Evolutionary conservation across 2,797 vertebrate species (phyloP).

Genomic region (Coilia nasus): DNA sequence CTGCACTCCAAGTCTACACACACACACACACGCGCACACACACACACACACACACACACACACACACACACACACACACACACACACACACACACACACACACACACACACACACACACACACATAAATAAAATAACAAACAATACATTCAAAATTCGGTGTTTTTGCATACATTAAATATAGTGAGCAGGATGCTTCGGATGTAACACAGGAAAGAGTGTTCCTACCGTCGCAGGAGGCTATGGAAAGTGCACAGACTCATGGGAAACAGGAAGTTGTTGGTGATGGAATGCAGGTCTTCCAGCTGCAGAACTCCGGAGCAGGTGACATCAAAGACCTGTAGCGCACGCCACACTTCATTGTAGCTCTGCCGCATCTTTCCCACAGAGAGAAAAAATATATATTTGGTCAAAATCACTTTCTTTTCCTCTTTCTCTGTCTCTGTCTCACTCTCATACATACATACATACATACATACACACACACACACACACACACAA

Average conservation of each 20-base stretch:
- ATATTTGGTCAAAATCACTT: neutral
- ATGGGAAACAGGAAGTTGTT: conserved; percentile 75
- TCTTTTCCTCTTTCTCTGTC: neutral
- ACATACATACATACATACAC: neutral
- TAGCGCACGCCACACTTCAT: conserved; percentile 67
- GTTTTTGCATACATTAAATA: neutral
- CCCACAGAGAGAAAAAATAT: neutral
- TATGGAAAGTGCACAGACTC: conserved; percentile 71
- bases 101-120: conserved; percentile 21
- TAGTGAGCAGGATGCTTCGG: neutral
- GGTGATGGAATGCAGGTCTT: conserved; percentile 75
- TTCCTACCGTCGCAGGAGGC: conserved; percentile 74
- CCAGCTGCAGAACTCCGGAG: conserved; percentile 71
- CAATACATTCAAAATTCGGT: neutral
- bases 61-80: conserved; percentile 22
- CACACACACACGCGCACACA: conserved; percentile 41
- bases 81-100: conserved; percentile 28
- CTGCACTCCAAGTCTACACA: neutral
- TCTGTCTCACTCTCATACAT: conserved; percentile 22
- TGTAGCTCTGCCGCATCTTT: conserved; percentile 34
- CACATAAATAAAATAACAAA: neutral
- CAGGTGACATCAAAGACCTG: conserved; percentile 69
- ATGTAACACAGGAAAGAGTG: neutral
- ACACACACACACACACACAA: neutral
- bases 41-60: conserved; percentile 41